Evolutionary conservation across 1,140 invertebrate genomes (phyloP).

Genomic region (Portunus trituberculatus): DNA sequence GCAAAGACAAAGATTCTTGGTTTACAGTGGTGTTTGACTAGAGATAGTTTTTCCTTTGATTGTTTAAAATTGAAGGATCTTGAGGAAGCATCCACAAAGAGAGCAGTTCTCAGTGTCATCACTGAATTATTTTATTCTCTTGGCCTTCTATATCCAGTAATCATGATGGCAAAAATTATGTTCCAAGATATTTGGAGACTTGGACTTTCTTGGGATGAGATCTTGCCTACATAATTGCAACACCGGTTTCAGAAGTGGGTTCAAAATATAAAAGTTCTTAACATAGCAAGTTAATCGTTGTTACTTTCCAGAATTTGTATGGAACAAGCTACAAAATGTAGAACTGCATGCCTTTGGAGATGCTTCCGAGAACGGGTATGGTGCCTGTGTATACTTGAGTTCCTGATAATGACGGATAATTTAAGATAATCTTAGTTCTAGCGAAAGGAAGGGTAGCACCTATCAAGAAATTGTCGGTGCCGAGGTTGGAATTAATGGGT

Average conservation of each 20-base stretch:
- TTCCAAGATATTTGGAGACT: too few relatives aligned
- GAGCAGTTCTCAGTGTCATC: too few relatives aligned
- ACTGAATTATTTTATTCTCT: neutral
- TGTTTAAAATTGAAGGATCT: neutral
- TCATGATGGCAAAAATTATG: too few relatives aligned
- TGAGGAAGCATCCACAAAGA: too few relatives aligned
- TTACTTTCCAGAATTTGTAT: conserved; percentile 12
- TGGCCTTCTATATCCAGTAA: neutral
- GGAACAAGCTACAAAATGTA: conserved; percentile 15
- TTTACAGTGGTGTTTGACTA: neutral
- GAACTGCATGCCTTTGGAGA: too few relatives aligned
- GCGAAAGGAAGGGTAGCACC: neutral
- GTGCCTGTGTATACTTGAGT: neutral
- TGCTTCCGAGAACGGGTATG: neutral
- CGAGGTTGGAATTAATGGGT: too few relatives aligned
- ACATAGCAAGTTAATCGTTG: conserved; percentile 8
- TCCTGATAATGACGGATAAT: neutral
- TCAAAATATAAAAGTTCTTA: neutral
- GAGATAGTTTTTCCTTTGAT: conserved; percentile 8
- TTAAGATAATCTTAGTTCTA: neutral
- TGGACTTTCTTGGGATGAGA: too few relatives aligned
- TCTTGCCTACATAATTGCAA: too few relatives aligned
- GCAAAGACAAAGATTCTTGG: neutral
- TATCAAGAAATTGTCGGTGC: too few relatives aligned
- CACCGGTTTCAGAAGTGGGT: too few relatives aligned